phyloP scores from a whole-genome alignment of 2,888 invertebrate genomes.

The Sussaba pulchella region DNA sequence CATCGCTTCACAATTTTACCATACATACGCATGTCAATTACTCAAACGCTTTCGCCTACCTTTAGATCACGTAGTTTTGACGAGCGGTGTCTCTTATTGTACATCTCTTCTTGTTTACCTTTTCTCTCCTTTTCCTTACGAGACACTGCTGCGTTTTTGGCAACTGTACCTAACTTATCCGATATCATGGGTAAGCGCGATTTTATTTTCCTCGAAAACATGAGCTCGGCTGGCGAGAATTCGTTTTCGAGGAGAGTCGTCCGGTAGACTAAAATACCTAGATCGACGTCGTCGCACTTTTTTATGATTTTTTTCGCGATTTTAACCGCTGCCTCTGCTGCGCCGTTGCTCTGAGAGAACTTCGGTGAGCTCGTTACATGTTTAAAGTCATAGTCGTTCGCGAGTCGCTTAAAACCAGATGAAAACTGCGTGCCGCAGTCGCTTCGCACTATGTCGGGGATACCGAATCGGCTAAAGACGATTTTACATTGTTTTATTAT shows the following conservation, averaged over 20 bases:
- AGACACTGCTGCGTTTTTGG: not conserved
- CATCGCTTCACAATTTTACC: too few species aligned
- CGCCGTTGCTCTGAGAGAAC: slow-evolving; percentile 68
- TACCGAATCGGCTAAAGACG: slow-evolving; percentile 70
- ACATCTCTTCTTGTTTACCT: slow-evolving; percentile 17
- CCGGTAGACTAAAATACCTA: slow-evolving; percentile 50
- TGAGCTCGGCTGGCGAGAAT: slow-evolving; percentile 47
- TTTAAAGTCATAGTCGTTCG: slow-evolving; percentile 60
- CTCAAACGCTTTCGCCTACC: slow-evolving; percentile 35
- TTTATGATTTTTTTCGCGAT: slow-evolving; percentile 62
- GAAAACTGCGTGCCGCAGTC: slow-evolving; percentile 71
- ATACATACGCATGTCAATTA: slow-evolving; percentile 34
- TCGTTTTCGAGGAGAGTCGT: slow-evolving; percentile 46
- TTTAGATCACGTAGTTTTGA: slow-evolving; percentile 21
- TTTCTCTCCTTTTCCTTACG: not conserved
- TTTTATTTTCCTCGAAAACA: slow-evolving; percentile 50
- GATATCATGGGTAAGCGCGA: too few species aligned
- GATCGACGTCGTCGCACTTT: slow-evolving; percentile 33
- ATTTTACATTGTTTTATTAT: slow-evolving; percentile 50
- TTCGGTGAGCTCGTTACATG: slow-evolving; percentile 69
- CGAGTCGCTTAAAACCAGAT: slow-evolving; percentile 49
- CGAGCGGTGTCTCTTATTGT: slow-evolving; percentile 26
- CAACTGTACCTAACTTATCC: not conserved
- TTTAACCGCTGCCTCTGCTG: slow-evolving; percentile 66
- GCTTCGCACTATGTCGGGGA: slow-evolving; percentile 69